Evolutionary conservation across 2,113 vertebrate genomes (phyloP), one percentile per base, ranked within the genome.

Genomic region (Ptilonorhynchus violaceus): DNA sequence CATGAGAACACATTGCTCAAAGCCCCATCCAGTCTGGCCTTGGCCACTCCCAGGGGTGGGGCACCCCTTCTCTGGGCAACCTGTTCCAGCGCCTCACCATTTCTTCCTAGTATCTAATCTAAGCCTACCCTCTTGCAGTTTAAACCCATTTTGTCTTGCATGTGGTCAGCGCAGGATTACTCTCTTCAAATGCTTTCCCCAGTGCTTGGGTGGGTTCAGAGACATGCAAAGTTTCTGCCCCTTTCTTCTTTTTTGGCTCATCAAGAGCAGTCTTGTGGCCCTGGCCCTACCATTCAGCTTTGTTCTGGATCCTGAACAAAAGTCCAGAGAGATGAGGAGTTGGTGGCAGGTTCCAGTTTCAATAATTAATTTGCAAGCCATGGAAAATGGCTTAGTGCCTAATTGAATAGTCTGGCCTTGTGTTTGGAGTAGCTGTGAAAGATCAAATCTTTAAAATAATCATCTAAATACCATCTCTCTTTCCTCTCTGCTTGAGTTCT

Each of bases 401-500:
- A 90, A 89, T 90, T 96, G 90, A 94, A 94, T 92, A 96, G 75
- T 69, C 64, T 90, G 85, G 68, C 79, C 75, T 78, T 74, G 59
- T 66, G 60, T 77, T 95, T 88, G 70, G 68, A 63, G 39, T 90
- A 96, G 50, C 72, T 92, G 60, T 90, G 79, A 85, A 91, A 88
- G 79, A 95, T 84, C 88, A 91, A 77, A 81, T 88, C 68, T 94
- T 95, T 84, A 86, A 84, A 96, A 95, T 76, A 92, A 88, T 85
- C 16, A 77, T 81, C 68, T 95, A 95, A 95, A 83, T 70, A 84
- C 79, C 41, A 63, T 74, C 30, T 85, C 58, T 88, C 92, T 92
- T 89, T 91, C 33, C 56, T 95, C 92, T 93, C 90, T 91, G 90
- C 88, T 96, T 94, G 96, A 96, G 56, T 78, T 92, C 90, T 93